A percentile compares a stretch with the other conserved stretches of the same genome.
Conservation (phyloP, 2,797 vertebrate genomes). For the Macroramphosus scolopax region DNA sequence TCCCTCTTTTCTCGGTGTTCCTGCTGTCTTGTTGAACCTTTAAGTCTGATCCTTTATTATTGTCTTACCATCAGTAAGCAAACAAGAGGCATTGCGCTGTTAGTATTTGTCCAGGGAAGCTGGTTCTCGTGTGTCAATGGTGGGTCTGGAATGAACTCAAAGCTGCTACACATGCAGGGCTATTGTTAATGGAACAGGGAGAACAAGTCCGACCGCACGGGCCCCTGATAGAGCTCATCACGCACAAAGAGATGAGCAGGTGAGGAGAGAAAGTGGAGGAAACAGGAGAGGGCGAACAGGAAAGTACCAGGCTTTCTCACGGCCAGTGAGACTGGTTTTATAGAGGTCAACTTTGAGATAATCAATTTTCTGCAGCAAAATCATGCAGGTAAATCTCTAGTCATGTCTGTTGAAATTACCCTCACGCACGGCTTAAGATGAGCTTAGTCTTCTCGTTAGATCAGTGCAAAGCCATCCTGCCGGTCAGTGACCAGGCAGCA, state of each 20-base stretch:
- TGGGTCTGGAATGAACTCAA: slow-evolving; percentile 35
- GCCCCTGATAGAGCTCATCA: slow-evolving; percentile 29
- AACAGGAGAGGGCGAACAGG: slow-evolving; percentile 22
- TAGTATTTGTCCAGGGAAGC: slow-evolving; percentile 34
- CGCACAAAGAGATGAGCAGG: slow-evolving; percentile 56
- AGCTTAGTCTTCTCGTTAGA: slow-evolving; percentile 24
- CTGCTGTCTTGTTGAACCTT: slow-evolving; percentile 30
- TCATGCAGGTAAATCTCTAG: slow-evolving; percentile 1
- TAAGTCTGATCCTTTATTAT: slow-evolving; percentile 36
- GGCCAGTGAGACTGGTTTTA: slow-evolving; percentile 2
- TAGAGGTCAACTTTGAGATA: neutral
- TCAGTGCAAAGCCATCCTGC: slow-evolving; percentile 17
- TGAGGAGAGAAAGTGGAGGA: slow-evolving; percentile 18
- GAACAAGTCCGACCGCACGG: slow-evolving; percentile 58
- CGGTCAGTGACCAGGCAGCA: slow-evolving; percentile 43
- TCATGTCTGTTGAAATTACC: neutral
- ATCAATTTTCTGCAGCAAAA: slow-evolving; percentile 1
- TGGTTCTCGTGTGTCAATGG: slow-evolving; percentile 18
- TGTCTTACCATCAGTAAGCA: slow-evolving; percentile 37
- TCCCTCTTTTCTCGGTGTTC: slow-evolving; percentile 30
- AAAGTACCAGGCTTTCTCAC: slow-evolving; percentile 26
- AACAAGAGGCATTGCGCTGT: slow-evolving; percentile 31
- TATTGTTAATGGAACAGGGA: slow-evolving; percentile 67
- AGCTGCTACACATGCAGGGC: slow-evolving; percentile 42
- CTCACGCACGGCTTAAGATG: slow-evolving; percentile 2